phyloP scores from a whole-genome alignment of 2,797 vertebrate genomes.

The Cetoscarus ocellatus region DNA sequence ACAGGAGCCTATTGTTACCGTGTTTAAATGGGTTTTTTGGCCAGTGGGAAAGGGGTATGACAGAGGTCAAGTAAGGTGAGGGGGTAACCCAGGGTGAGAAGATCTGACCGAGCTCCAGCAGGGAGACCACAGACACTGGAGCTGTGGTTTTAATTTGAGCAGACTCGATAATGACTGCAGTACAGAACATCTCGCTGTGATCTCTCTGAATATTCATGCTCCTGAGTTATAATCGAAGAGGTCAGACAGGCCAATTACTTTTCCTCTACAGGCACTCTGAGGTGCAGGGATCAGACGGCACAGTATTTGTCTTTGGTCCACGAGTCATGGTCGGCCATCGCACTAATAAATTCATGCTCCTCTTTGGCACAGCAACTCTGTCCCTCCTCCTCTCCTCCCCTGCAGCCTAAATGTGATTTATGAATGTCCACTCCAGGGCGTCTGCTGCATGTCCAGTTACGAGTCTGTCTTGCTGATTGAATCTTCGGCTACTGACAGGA shows the following conservation, averaged over 20 bases:
- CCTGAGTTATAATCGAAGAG: neutral
- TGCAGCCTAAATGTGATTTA: slow-evolving; percentile 16
- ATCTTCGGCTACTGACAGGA: neutral
- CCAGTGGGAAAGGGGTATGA: too few relatives aligned
- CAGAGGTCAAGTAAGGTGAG: too few relatives aligned
- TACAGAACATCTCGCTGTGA: neutral
- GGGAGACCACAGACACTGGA: neutral
- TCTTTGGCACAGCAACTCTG: neutral
- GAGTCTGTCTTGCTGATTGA: slow-evolving; percentile 11
- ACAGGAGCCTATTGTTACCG: too few relatives aligned
- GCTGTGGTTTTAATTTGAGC: neutral
- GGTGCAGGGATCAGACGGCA: neutral
- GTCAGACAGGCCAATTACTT: neutral
- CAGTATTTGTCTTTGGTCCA: neutral
- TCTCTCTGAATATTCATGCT: neutral
- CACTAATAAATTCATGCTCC: neutral
- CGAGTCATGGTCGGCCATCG: neutral
- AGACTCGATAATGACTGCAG: neutral
- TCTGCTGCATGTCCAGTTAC: slow-evolving; percentile 19
- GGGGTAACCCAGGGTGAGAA: neutral
- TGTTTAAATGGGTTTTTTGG: too few relatives aligned
- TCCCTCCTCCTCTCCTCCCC: neutral
- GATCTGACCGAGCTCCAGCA: neutral
- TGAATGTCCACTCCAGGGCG: slow-evolving; percentile 13
- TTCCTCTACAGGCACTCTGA: neutral